Evolutionary conservation across 2,888 invertebrate genomes (phyloP), one percentile per base, ranked within the genome.

Genomic region (Ditula angustiorana): DNA sequence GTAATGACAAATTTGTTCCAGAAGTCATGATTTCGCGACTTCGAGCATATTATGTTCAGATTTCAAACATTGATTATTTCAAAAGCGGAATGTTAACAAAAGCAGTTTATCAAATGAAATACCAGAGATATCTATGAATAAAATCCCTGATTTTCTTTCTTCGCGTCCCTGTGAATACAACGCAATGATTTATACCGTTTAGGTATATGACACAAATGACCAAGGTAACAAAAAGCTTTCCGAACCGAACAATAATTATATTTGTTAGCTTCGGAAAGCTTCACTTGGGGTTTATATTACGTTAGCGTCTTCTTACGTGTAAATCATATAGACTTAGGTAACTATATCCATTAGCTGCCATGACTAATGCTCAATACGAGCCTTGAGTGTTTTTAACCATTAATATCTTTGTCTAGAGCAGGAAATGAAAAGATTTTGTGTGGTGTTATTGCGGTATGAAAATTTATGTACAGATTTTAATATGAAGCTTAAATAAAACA

Each of bases 161-260:
- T 55, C 44, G 33, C 46, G 47, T 44, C 50, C 50, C 47, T 19
- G 26, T 33, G 47, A 57, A 49, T 41, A 62, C 37, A 49, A 30
- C 3, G 24, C 13, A 26, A 24, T 58, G 63, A 63, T 63, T 63
- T 58, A 63, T 63, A 56, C 41, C 57, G 24, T 58, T 44, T 52
- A 46, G 57, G 50, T 63, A 63, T 58, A 52, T 58, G 57, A 52
- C 57, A 44, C 50, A 63, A 63, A 63, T 63, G 63, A 58, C 50
- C 44, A 57, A 47, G 57, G 46, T 63, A 57, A 63, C 57, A 63
- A 58, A 58, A 63, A 58, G 44, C 62, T 56, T 62, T 56, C 57
- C 56, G 62, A 63, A 49, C 62, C 50, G 50, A 57, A 30, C 57
- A 44, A 57, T 57, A 57, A 63, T 62, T 62, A 63, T 63, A 63